Evolutionary conservation across 2,797 vertebrate species (phyloP).

Genomic region (Garrulus glandarius): DNA sequence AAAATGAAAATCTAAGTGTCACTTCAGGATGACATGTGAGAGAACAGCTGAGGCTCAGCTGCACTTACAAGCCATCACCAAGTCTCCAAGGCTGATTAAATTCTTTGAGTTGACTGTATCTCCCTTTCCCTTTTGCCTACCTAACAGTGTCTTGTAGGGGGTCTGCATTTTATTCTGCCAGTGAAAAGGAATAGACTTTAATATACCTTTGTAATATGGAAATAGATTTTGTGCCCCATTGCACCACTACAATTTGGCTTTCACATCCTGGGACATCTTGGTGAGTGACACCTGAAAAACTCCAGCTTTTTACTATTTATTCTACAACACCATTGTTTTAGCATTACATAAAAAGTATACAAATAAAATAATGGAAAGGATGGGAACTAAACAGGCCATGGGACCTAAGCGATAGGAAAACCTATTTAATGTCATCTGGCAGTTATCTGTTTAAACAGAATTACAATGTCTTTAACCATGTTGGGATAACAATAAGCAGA

Average conservation of each 20-base stretch:
- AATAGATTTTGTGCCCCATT: background rate
- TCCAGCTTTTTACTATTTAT: background rate
- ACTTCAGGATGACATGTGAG: background rate
- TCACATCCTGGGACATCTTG: background rate
- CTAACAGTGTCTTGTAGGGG: background rate
- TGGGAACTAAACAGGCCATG: background rate
- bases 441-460: background rate
- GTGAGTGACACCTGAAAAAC: background rate
- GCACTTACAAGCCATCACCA: background rate
- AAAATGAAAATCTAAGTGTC: background rate
- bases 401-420: background rate
- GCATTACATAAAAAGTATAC: background rate
- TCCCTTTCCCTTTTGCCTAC: background rate
- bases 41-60: conserved; percentile 27
- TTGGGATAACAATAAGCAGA: background rate
- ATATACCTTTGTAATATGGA: background rate
- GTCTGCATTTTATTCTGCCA: background rate
- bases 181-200: background rate
- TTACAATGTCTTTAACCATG: background rate
- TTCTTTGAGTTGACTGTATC: background rate
- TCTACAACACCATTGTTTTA: background rate
- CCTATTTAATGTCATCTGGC: background rate
- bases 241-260: background rate
- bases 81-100: background rate
- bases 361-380: background rate